Evolutionary conservation across 2,113 vertebrate genomes (phyloP), one percentile per base, ranked within the genome.

Genomic region (Excalfactoria chinensis): DNA sequence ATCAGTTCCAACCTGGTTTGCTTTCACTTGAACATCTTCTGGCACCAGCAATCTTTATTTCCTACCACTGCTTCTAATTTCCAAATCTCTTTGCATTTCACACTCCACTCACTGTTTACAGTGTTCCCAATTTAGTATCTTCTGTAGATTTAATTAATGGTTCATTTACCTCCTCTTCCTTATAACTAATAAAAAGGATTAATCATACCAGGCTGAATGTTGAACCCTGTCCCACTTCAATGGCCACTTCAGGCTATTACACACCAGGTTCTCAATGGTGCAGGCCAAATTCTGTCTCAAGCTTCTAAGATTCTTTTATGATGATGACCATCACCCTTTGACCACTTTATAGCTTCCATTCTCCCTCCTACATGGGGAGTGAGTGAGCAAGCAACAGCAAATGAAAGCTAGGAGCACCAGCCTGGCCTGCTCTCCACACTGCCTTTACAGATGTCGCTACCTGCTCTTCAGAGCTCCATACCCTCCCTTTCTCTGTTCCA

Each of bases 131-230:
- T 91, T 78, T 75, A 88, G 75, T 63, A 76, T 70, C 44, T 37
- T 86, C 89, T 88, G 62, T 40, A 72, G 71, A 92, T 83, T 95
- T 97, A 97, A 96, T 94, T 92, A 96, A 93, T 81, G 72, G 64
- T 89, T 75, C 37, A n/a, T 88, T 96, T 94, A 95, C 72, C 72
- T 93, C 90, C 78, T 94, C 86, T 95, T 92, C 66, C 7, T 4
- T 80, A 56, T 75, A 84, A 84, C 78, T 95, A 93, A 96, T 86
- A 72, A 94, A 93, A 91, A 76, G 46, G 66, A 95, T 94, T 93
- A 90, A 93, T 95, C 93, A 91, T 69, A 92, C 53, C 41, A 90
- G 64, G 28, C 56, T 81, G 73, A 90, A 86, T 32, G n/a, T 49
- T 72, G 78, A 93, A 66, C 53, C 68, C 62, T 87, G 40, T 84